phyloP scores from a whole-genome alignment of 2,797 vertebrate genomes.

The Phrynocephalus vlangalii region DNA sequence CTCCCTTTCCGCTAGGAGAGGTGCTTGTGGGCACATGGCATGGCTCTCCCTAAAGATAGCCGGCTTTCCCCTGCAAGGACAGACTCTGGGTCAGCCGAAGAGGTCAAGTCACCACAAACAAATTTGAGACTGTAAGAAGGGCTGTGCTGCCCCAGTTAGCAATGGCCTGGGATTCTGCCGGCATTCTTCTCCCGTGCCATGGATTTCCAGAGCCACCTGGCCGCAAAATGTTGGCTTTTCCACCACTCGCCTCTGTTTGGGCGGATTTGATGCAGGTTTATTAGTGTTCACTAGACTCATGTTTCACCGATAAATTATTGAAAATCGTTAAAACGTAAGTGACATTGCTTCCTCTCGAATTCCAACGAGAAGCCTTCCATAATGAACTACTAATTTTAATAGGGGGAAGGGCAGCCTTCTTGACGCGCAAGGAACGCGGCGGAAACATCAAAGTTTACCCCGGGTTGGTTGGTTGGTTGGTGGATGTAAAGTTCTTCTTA shows the following conservation, averaged over 20 bases:
- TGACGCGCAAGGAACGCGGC: neutral
- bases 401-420: neutral
- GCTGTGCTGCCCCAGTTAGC: neutral
- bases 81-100: too few relatives aligned
- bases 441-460: neutral
- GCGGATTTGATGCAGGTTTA: constrained; percentile 64
- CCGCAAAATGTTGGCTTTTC: neutral
- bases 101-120: too few relatives aligned
- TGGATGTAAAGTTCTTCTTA: neutral
- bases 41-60: too few relatives aligned
- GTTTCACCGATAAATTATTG: constrained; percentile 63
- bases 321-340: constrained; percentile 56
- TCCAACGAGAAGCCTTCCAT: constrained; percentile 7
- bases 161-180: too few relatives aligned
- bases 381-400: neutral
- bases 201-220: constrained; percentile 46
- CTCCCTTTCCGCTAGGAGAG: too few relatives aligned
- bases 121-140: too few relatives aligned
- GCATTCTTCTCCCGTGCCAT: neutral
- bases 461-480: too few relatives aligned
- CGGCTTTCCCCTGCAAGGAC: too few relatives aligned
- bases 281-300: constrained; percentile 47
- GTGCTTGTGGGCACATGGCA: too few relatives aligned
- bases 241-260: neutral
- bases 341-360: constrained; percentile 29